Percentiles rank a stretch among this genome's conserved stretches.
Evolutionary conservation across 2,888 invertebrate genomes (phyloP).

Genomic region (Hecatera dysodea): DNA sequence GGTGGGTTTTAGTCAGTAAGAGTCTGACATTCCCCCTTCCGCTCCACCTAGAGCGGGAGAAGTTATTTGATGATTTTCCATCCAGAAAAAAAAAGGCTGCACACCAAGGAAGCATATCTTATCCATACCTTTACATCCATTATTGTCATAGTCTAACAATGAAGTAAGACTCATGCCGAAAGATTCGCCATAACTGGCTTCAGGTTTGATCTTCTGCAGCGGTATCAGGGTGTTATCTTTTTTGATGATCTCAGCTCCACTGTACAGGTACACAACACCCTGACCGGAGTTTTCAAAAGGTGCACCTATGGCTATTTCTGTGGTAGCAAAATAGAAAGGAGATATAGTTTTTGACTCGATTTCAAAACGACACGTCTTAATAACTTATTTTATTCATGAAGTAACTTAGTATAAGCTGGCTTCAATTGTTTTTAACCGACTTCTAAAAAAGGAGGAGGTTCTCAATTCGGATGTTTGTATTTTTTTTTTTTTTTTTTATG

Average conservation of each 20-base stretch:
- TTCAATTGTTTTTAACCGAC: not conserved
- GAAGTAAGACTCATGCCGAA: constrained; percentile 49
- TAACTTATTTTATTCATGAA: no score
- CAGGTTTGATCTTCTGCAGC: constrained; percentile 37
- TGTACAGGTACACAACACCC: constrained; percentile 51
- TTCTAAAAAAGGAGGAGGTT: no score
- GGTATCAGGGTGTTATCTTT: constrained; percentile 7
- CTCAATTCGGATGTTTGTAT: no score
- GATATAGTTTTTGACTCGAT: not conserved
- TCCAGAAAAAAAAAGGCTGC: no score
- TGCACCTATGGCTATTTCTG: constrained; percentile 52
- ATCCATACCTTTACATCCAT: constrained; percentile 48
- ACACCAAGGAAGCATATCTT: no score
- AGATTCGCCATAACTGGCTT: constrained; percentile 8
- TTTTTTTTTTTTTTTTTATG: no score
- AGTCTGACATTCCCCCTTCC: no score
- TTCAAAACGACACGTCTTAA: not conserved
- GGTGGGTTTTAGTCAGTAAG: no score
- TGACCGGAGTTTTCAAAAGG: constrained; percentile 41
- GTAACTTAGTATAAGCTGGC: not conserved
- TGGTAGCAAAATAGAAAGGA: not conserved
- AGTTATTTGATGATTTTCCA: no score
- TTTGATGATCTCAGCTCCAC: constrained; percentile 36
- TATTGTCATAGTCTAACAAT: constrained; percentile 41
- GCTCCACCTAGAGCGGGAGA: no score